Evolutionary conservation across 2,797 vertebrate species (phyloP).

Genomic region (Dallia pectoralis): DNA sequence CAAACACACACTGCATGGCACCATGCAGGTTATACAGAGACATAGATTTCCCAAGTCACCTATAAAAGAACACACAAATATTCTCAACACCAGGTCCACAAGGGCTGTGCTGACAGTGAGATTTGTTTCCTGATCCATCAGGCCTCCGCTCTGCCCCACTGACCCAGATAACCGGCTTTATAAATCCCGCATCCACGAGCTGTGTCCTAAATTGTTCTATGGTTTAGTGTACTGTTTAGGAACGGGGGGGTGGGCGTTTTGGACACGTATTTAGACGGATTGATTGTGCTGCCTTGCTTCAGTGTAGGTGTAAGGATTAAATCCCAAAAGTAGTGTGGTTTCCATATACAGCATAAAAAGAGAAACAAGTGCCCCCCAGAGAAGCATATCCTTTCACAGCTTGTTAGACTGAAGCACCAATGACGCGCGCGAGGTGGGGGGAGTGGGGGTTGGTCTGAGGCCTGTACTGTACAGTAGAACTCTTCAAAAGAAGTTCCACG

Average conservation of each 20-base stretch:
- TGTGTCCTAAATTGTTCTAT: background rate
- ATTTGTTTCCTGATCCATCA: background rate
- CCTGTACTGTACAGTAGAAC: background rate
- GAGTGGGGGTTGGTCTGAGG: background rate
- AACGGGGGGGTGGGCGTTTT: background rate
- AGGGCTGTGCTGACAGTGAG: constrained; percentile 14
- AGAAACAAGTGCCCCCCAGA: background rate
- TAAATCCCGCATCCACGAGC: background rate
- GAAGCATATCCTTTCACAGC: background rate
- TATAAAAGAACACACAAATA: too few relatives aligned
- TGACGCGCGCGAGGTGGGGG: too few relatives aligned
- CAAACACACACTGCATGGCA: background rate
- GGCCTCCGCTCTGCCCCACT: background rate
- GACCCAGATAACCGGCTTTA: background rate
- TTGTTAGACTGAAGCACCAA: background rate
- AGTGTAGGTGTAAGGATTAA: background rate
- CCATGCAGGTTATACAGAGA: background rate
- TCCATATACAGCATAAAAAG: background rate
- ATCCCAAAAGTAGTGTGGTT: background rate
- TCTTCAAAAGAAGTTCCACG: background rate
- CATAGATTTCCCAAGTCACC: too few relatives aligned
- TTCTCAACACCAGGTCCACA: too few relatives aligned
- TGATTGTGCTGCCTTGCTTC: background rate
- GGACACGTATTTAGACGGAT: background rate
- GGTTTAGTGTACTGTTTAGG: background rate